phyloP scores from a whole-genome alignment of 2,888 invertebrate genomes.

The Dryobota labecula region DNA sequence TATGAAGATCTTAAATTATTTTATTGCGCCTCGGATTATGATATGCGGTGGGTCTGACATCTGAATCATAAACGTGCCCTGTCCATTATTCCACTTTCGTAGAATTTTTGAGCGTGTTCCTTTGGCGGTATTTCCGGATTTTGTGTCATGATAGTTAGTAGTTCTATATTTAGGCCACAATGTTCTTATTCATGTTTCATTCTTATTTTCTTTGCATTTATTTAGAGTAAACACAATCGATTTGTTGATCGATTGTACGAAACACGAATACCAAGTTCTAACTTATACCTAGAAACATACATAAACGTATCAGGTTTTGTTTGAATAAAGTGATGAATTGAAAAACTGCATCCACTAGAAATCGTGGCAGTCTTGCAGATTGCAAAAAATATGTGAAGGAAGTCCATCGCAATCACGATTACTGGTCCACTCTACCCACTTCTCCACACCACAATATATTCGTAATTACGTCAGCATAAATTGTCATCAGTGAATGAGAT shows the following conservation, averaged over 20 bases:
- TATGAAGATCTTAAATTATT: conserved; percentile 69
- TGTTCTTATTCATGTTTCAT: conserved; percentile 9
- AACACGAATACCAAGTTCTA: conserved; percentile 15
- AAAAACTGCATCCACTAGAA: background rate
- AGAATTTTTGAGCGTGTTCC: conserved; percentile 47
- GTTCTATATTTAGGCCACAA: conserved; percentile 33
- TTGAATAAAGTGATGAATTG: background rate
- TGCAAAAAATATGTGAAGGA: conserved; percentile 18
- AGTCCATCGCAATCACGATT: conserved; percentile 37
- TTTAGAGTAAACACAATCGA: conserved; percentile 15
- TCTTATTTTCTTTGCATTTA: conserved; percentile 26
- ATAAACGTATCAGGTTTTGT: background rate
- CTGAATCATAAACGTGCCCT: conserved; percentile 62
- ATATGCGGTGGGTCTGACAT: conserved; percentile 56
- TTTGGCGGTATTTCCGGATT: conserved; percentile 53
- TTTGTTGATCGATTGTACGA: conserved; percentile 17
- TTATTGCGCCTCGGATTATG: conserved; percentile 60
- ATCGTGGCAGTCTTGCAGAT: background rate
- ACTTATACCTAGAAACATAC: conserved; percentile 1
- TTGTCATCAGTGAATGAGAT: conserved; percentile 56
- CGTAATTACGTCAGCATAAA: conserved; percentile 57
- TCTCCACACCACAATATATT: conserved; percentile 40
- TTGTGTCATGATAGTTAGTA: conserved; percentile 22
- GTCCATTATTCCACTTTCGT: conserved; percentile 48
- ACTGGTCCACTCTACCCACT: conserved; percentile 43